Evolutionary conservation across 2,888 invertebrate species (phyloP).

Genomic region (Busseola fusca): DNA sequence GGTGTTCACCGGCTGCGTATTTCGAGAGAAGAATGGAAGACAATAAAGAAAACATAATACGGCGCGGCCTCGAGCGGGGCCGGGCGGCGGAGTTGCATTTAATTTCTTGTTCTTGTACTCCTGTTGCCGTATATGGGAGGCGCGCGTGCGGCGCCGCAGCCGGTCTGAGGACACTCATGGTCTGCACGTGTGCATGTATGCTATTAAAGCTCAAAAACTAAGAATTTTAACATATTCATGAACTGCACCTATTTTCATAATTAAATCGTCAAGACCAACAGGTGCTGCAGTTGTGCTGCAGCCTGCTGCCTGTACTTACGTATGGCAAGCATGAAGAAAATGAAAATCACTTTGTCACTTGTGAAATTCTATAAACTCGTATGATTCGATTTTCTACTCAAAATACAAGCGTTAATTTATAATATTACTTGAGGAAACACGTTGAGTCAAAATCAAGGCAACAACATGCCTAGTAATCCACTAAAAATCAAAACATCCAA

Average conservation of each 20-base stretch:
- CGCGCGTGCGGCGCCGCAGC: slow-evolving; percentile 80
- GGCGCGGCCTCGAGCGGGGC: slow-evolving; percentile 75
- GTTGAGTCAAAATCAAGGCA: not conserved
- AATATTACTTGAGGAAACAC: not conserved
- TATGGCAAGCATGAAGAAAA: not conserved
- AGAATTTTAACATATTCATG: not conserved
- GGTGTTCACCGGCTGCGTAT: slow-evolving; percentile 51
- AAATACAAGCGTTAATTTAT: not conserved
- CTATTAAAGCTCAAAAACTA: slow-evolving; percentile 15
- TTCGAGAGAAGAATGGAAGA: slow-evolving; percentile 66
- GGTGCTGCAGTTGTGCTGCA: no score
- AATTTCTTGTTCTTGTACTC: slow-evolving; percentile 85
- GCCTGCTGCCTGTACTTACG: not conserved
- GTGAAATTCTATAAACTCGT: not conserved
- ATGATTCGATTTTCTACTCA: not conserved
- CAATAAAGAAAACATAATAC: slow-evolving; percentile 79
- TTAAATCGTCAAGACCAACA: not conserved
- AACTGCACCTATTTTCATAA: slow-evolving; percentile 4
- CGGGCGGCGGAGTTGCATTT: slow-evolving; percentile 72
- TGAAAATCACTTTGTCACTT: slow-evolving; percentile 1
- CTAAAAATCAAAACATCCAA: slow-evolving; percentile 5
- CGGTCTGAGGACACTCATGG: slow-evolving; percentile 69
- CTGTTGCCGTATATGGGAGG: slow-evolving; percentile 81
- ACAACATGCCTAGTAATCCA: not conserved
- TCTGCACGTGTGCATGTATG: slow-evolving; percentile 62